Evolutionary conservation across 1,140 invertebrate genomes (phyloP).

Genomic region (Eurosta solidaginis): DNA sequence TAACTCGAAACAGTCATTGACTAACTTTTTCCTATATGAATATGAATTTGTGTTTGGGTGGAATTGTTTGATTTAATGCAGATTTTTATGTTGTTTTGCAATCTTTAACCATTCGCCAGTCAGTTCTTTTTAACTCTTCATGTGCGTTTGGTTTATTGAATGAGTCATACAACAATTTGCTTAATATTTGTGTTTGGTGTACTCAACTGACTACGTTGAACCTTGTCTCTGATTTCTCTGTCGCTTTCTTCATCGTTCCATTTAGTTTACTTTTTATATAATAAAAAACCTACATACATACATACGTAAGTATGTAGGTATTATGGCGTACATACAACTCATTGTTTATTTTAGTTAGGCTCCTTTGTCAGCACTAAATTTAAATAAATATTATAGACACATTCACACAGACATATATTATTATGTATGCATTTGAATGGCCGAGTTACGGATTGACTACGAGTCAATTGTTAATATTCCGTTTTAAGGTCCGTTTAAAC

Average conservation of each 20-base stretch:
- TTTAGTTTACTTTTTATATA: not conserved
- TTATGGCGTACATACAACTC: too few species aligned
- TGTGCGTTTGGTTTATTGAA: not conserved
- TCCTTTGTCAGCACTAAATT: not conserved
- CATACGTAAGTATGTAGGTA: too few species aligned
- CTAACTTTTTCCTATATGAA: not conserved
- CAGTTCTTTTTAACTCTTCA: not conserved
- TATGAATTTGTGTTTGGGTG: not conserved
- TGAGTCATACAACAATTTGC: not conserved
- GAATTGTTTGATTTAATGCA: not conserved
- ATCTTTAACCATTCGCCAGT: not conserved
- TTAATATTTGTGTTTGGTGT: not conserved
- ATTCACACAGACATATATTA: too few species aligned
- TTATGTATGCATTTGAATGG: too few species aligned
- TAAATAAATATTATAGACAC: too few species aligned
- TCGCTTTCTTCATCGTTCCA: not conserved
- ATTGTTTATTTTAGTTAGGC: too few species aligned
- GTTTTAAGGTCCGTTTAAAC: too few species aligned
- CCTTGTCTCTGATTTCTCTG: constrained; percentile 16
- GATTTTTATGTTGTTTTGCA: not conserved
- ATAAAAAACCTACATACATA: not conserved
- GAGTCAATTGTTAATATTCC: too few species aligned
- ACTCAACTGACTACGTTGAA: not conserved
- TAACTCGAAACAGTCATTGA: not conserved
- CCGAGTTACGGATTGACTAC: too few species aligned